phyloP scores from a whole-genome alignment of 1,140 invertebrate genomes.

The Drosophila biarmipes region DNA sequence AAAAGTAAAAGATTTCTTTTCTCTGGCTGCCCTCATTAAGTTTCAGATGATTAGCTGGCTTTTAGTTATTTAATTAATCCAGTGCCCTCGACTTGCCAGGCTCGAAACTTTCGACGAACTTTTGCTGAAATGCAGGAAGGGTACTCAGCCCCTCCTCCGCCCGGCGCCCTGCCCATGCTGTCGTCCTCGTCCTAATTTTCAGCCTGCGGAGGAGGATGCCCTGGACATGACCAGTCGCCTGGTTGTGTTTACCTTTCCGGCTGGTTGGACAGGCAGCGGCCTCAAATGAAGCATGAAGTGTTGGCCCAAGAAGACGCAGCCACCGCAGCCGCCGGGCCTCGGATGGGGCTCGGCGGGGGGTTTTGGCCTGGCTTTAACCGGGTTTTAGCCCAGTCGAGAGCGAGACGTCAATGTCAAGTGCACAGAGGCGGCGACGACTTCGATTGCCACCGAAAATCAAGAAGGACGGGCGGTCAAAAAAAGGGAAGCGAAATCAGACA shows the following conservation, averaged over 20 bases:
- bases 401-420: constrained; percentile 74
- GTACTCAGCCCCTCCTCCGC: not conserved
- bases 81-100: constrained; percentile 19
- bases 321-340: constrained; percentile 25
- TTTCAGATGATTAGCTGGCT: constrained; percentile 35
- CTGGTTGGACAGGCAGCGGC: constrained; percentile 67
- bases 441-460: constrained; percentile 55
- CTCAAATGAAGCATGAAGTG: constrained; percentile 76
- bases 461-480: constrained; percentile 1
- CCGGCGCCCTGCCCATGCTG: not conserved
- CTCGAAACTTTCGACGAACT: constrained; percentile 37
- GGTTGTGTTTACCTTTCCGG: constrained; percentile 74
- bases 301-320: constrained; percentile 62
- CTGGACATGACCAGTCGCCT: constrained; percentile 31
- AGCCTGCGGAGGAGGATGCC: not conserved
- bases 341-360: too few relatives aligned
- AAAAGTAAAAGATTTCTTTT: not conserved
- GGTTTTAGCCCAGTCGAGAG: constrained; percentile 4
- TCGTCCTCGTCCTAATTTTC: not conserved
- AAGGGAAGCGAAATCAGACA: constrained; percentile 5
- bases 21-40: not conserved
- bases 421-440: constrained; percentile 48
- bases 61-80: constrained; percentile 47
- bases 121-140: constrained; percentile 12
- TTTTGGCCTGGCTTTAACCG: not conserved